These are phyloP conservation scores for Aythya baeri DNA, from an alignment of 2,113 vertebrate genomes.

Conservation along the genomic window DNA sequence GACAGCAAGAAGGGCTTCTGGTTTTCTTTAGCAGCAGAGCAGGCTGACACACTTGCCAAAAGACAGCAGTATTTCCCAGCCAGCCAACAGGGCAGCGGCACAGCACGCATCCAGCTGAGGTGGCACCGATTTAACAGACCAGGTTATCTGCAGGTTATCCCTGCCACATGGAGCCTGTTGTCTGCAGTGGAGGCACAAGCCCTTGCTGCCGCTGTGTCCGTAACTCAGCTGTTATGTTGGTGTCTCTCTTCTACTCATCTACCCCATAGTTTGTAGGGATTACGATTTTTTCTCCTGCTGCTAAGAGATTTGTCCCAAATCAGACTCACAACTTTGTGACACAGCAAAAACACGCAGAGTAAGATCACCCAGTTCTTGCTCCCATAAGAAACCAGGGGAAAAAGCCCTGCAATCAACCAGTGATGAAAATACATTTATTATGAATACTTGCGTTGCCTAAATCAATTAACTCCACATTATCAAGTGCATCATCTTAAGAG, in stretches of 20 bases:
- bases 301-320: neutral
- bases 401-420: neutral
- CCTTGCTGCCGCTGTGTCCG: no score
- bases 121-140: neutral
- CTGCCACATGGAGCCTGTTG: no score
- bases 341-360: neutral
- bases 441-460: neutral
- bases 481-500: neutral
- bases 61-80: neutral
- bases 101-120: neutral
- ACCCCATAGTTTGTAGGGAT: neutral
- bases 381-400: neutral
- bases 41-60: neutral
- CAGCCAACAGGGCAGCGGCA: neutral
- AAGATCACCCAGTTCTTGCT: neutral
- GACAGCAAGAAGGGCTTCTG: neutral
- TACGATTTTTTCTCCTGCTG: no score
- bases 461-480: neutral
- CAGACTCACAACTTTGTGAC: rapidly evolving
- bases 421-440: neutral
- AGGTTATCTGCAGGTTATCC: neutral
- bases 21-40: neutral
- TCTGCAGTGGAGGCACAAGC: neutral
- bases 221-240: neutral
- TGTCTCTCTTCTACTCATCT: neutral